phyloP scores from a whole-genome alignment of 1,140 invertebrate species.

The Pseudomyrmex concolor region DNA sequence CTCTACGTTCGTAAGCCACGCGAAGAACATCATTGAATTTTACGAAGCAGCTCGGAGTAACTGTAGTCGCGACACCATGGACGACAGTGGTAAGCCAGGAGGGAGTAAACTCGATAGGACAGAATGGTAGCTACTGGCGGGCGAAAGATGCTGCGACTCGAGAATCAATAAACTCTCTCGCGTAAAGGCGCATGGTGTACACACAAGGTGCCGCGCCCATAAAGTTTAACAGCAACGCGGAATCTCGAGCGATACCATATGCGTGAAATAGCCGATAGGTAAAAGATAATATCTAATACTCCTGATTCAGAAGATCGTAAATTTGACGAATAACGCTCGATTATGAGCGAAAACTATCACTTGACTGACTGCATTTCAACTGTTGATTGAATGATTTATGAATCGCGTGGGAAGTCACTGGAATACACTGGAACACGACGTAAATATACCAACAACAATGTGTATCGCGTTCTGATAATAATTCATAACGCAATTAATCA shows the following conservation, averaged over 20 bases:
- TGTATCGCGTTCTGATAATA: slow-evolving; percentile 4
- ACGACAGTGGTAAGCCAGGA: slow-evolving; percentile 65
- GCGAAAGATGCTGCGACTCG: slow-evolving; percentile 79
- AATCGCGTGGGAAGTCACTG: slow-evolving; percentile 26
- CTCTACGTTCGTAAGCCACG: slow-evolving; percentile 34
- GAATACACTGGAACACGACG: background rate
- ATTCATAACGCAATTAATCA: slow-evolving; percentile 33
- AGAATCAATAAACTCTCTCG: slow-evolving; percentile 84
- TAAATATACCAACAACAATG: slow-evolving; percentile 8
- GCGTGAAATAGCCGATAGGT: background rate
- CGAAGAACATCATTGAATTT: slow-evolving; percentile 66
- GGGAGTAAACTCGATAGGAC: slow-evolving; percentile 74
- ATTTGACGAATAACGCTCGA: slow-evolving; percentile 77
- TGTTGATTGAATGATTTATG: slow-evolving; percentile 12
- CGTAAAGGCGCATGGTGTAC: slow-evolving; percentile 71
- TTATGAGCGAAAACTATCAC: slow-evolving; percentile 21
- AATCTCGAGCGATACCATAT: slow-evolving; percentile 71
- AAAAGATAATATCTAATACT: slow-evolving; percentile 45
- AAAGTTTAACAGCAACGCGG: slow-evolving; percentile 82
- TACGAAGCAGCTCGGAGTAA: slow-evolving; percentile 59
- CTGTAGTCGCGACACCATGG: slow-evolving; percentile 60
- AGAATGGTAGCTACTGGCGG: slow-evolving; percentile 67
- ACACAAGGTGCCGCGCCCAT: slow-evolving; percentile 81
- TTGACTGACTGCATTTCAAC: slow-evolving; percentile 6
- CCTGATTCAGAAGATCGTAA: slow-evolving; percentile 67